Evolutionary conservation across 2,888 invertebrate genomes (phyloP).

Genomic region (Troides helena): DNA sequence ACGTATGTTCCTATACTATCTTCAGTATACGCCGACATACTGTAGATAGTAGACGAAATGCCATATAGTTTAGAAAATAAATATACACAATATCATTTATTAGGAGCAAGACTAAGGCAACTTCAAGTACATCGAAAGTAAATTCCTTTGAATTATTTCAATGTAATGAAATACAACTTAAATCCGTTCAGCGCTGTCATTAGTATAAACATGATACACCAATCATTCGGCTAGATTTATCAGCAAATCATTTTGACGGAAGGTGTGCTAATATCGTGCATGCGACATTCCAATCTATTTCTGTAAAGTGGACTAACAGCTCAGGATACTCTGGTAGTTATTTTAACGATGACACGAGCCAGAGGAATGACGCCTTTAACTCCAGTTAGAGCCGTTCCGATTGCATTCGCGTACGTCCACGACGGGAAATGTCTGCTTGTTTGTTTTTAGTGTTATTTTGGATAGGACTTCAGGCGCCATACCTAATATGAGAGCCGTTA

Average conservation of each 20-base stretch:
- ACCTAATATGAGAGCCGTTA: conserved; percentile 5
- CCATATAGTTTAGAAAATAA: too few species aligned
- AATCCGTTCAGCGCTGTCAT: conserved; percentile 14
- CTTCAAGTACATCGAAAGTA: too few species aligned
- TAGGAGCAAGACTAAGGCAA: not conserved
- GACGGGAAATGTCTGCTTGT: not conserved
- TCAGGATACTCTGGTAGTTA: conserved; percentile 43
- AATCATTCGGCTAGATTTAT: conserved; percentile 33
- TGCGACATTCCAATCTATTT: conserved; percentile 64
- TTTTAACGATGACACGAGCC: conserved; percentile 56
- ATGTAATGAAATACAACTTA: not conserved
- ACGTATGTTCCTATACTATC: too few species aligned
- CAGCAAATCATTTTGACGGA: conserved; percentile 33
- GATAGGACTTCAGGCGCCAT: conserved; percentile 23
- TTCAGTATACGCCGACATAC: too few species aligned
- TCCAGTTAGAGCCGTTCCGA: conserved; percentile 18
- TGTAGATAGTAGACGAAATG: too few species aligned
- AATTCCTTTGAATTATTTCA: too few species aligned
- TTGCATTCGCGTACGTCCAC: conserved; percentile 17
- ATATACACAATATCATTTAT: too few species aligned
- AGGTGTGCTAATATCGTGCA: conserved; percentile 56
- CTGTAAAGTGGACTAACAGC: conserved; percentile 48
- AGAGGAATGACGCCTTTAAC: conserved; percentile 34
- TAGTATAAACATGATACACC: conserved; percentile 24
- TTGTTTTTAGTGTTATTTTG: conserved; percentile 21